Conservation (phyloP, 2,888 invertebrate genomes). For the Cantharis flavilabris region DNA sequence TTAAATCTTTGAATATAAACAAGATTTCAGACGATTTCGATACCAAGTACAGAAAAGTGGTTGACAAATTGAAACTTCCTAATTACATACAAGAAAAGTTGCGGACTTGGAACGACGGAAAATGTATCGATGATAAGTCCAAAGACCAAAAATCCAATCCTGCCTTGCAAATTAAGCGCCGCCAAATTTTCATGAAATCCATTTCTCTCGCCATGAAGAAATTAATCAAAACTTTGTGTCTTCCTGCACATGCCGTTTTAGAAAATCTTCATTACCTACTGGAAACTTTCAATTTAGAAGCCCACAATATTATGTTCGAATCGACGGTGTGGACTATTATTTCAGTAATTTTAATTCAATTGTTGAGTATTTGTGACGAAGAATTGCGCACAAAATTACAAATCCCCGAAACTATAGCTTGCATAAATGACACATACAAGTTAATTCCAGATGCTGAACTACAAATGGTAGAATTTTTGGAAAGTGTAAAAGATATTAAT, state of each 20-base stretch:
- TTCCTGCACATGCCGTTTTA: constrained; percentile 24
- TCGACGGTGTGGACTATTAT: constrained; percentile 73
- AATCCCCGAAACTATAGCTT: neutral
- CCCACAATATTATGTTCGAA: constrained; percentile 74
- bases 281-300: constrained; percentile 68
- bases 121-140: constrained; percentile 58
- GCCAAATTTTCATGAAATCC: constrained; percentile 70
- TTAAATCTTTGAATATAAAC: constrained; percentile 53
- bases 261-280: constrained; percentile 60
- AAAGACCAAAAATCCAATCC: neutral
- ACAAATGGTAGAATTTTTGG: neutral
- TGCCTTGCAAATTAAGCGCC: constrained; percentile 47
- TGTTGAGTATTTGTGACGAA: constrained; percentile 50
- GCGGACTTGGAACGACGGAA: too few species aligned
- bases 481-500: neutral
- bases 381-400: neutral
- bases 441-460: neutral
- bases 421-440: neutral
- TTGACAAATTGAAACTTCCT: constrained; percentile 63
- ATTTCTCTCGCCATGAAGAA: constrained; percentile 50
- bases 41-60: constrained; percentile 63
- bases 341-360: constrained; percentile 68
- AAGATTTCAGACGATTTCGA: constrained; percentile 46
- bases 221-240: constrained; percentile 37
- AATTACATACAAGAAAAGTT: constrained; percentile 52